phyloP scores from a whole-genome alignment of 2,113 vertebrate genomes.

The Myiagra hebetior region DNA sequence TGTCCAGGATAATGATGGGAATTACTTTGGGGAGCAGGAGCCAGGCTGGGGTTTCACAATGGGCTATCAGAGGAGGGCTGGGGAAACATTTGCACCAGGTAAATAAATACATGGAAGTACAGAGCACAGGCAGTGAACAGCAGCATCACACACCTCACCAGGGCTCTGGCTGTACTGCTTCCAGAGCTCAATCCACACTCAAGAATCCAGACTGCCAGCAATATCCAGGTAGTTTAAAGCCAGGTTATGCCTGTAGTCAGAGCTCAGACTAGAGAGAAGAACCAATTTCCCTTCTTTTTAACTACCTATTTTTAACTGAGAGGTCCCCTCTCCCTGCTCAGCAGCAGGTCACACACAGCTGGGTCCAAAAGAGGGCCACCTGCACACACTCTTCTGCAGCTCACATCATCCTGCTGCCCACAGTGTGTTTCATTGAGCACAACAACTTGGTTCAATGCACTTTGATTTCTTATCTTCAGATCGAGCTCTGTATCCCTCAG shows the following conservation, averaged over 20 bases:
- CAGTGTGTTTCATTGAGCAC: not conserved
- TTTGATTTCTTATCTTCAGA: not conserved
- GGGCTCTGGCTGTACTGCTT: not conserved
- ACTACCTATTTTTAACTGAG: not conserved
- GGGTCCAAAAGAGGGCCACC: fast-evolving
- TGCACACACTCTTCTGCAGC: not conserved
- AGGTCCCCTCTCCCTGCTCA: not conserved
- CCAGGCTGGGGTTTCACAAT: not conserved
- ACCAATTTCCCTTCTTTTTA: not conserved
- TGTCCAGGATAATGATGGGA: not conserved
- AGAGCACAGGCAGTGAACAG: not conserved
- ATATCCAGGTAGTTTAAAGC: not conserved
- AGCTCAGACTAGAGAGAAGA: not conserved
- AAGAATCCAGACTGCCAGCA: not conserved
- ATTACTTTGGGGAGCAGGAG: not conserved
- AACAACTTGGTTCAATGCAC: not conserved
- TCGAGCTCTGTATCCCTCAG: not conserved
- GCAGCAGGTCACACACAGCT: not conserved
- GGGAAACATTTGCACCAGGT: not conserved
- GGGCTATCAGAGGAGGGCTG: not conserved
- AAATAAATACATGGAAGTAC: fast-evolving
- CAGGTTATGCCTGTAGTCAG: too few species aligned
- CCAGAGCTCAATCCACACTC: not conserved
- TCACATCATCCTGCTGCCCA: not conserved
- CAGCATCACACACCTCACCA: not conserved